Conservation (phyloP, 2,888 invertebrate genomes). For the Andrena haemorrhoa region DNA sequence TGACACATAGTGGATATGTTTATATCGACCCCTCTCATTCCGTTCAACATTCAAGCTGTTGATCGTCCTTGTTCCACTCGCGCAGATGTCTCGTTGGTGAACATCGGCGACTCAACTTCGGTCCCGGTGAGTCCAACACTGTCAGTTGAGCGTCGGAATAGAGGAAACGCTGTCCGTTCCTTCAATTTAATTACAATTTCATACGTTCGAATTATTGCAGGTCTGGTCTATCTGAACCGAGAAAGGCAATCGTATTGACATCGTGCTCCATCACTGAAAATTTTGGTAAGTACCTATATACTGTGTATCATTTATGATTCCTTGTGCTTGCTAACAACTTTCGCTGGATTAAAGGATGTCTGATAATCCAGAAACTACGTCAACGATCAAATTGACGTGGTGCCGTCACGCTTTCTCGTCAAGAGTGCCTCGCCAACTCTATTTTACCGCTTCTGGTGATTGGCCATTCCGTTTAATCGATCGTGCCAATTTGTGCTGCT, state of each 20-base stretch:
- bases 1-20: conserved; percentile 70
- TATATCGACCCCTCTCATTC: conserved; percentile 59
- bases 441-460: conserved; percentile 25
- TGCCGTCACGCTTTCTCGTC: conserved; percentile 37
- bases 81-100: conserved; percentile 28
- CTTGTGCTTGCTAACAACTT: no score
- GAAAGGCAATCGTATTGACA: no score
- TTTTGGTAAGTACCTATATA: no score
- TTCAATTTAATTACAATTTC: background rate
- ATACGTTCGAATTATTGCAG: background rate
- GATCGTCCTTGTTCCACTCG: conserved; percentile 38
- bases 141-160: conserved; percentile 24
- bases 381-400: conserved; percentile 63
- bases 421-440: conserved; percentile 23
- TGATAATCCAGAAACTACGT: conserved; percentile 49
- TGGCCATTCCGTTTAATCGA: conserved; percentile 41
- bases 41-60: background rate
- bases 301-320: no score
- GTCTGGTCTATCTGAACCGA: no score
- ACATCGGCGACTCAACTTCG: conserved; percentile 53
- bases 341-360: no score
- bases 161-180: background rate
- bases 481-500: conserved; percentile 26
- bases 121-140: conserved; percentile 35
- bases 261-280: no score